Evolutionary conservation across 2,888 invertebrate species (phyloP).

Genomic region (Brachynemurus nebulosus): DNA sequence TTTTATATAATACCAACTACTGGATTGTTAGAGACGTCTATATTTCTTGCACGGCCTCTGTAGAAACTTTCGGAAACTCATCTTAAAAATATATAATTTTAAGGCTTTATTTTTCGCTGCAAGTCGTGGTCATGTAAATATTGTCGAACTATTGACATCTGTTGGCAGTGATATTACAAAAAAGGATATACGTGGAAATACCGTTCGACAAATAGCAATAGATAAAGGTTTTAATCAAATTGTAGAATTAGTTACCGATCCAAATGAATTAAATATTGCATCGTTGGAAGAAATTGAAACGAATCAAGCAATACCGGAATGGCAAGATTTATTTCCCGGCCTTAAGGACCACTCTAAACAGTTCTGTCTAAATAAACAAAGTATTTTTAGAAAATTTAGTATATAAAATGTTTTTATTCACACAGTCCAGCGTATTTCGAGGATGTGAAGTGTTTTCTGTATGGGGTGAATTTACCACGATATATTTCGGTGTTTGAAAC

Average conservation of each 20-base stretch:
- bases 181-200: slow-evolving; percentile 36
- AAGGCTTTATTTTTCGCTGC: slow-evolving; percentile 52
- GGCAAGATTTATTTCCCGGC: slow-evolving; percentile 40
- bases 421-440: slow-evolving; percentile 35
- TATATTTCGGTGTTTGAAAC: slow-evolving; percentile 34
- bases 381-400: background rate
- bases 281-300: slow-evolving; percentile 21
- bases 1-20: too few species aligned
- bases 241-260: slow-evolving; percentile 31
- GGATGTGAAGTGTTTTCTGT: slow-evolving; percentile 42
- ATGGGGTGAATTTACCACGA: slow-evolving; percentile 44
- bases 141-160: slow-evolving; percentile 38
- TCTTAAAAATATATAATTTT: too few species aligned
- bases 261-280: slow-evolving; percentile 24
- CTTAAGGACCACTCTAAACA: slow-evolving; percentile 14
- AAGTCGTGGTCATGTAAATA: slow-evolving; percentile 38
- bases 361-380: slow-evolving; percentile 11
- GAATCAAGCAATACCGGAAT: slow-evolving; percentile 25
- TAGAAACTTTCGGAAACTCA: too few species aligned
- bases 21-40: too few species aligned
- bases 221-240: slow-evolving; percentile 37
- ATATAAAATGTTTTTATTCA: slow-evolving; percentile 9
- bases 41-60: too few species aligned
- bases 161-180: slow-evolving; percentile 36
- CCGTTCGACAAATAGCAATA: slow-evolving; percentile 38